These are phyloP conservation scores for Bolborhynchus lineola DNA, from an alignment of 2,113 vertebrate genomes.

Conservation along the genomic window DNA sequence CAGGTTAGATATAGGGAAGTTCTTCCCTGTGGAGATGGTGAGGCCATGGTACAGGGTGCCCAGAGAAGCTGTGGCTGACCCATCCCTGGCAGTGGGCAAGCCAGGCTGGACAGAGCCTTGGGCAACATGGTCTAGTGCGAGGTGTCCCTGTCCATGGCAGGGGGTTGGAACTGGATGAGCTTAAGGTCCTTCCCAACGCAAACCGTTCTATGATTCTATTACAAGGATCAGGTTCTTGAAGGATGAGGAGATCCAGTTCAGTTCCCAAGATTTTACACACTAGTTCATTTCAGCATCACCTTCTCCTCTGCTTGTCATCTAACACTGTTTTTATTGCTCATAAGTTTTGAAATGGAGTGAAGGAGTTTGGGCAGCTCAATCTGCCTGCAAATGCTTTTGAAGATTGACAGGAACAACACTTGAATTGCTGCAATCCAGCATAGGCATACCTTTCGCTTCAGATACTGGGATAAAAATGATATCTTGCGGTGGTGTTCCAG, in stretches of 20 bases:
- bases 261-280: not conserved
- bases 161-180: not conserved
- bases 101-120: not conserved
- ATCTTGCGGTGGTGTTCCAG: not conserved
- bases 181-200: not conserved
- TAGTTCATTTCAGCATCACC: not conserved
- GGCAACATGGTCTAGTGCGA: not conserved
- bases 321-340: not conserved
- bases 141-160: not conserved
- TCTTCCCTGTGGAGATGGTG: not conserved
- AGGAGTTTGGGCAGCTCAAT: not conserved
- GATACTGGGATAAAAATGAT: not conserved
- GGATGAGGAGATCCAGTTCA: not conserved
- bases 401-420: conserved; percentile 41
- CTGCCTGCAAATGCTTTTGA: not conserved
- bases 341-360: not conserved
- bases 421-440: conserved; percentile 13
- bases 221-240: not conserved
- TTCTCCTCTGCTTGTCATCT: not conserved
- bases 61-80: not conserved
- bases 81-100: not conserved
- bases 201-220: not conserved
- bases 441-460: conserved; percentile 1
- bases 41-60: not conserved
- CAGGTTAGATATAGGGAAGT: not conserved